Conservation (phyloP, 2,797 vertebrate genomes). For the Perodicticus potto region DNA sequence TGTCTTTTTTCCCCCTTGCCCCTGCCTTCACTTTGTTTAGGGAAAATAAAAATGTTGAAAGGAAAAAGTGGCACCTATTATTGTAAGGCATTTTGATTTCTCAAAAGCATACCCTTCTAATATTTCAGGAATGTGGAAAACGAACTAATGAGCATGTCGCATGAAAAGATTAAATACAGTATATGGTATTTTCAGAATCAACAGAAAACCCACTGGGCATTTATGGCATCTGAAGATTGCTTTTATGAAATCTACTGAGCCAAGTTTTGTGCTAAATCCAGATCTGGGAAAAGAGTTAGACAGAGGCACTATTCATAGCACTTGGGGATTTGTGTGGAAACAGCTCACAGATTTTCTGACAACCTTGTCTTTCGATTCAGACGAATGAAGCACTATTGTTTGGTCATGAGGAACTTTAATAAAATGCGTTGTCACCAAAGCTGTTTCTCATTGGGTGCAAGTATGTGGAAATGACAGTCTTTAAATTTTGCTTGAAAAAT, state of each 20-base stretch:
- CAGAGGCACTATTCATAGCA: constrained; percentile 72
- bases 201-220: constrained; percentile 60
- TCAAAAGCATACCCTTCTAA: constrained; percentile 52
- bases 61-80: constrained; percentile 42
- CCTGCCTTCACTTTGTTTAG: constrained; percentile 47
- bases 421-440: constrained; percentile 70
- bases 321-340: constrained; percentile 64
- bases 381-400: constrained; percentile 78
- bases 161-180: constrained; percentile 61
- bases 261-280: constrained; percentile 61
- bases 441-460: constrained; percentile 67
- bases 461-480: constrained; percentile 66
- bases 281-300: constrained; percentile 13
- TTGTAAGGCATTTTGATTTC: constrained; percentile 65
- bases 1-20: not conserved
- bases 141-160: not conserved
- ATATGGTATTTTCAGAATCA: constrained; percentile 64
- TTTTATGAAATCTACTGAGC: constrained; percentile 68
- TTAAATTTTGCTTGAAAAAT: constrained; percentile 78
- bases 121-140: constrained; percentile 67
- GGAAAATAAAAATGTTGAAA: constrained; percentile 55
- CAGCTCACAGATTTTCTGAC: constrained; percentile 78
- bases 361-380: constrained; percentile 75
- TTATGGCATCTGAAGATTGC: constrained; percentile 64
- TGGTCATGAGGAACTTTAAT: constrained; percentile 77